Conservation (phyloP, 2,113 vertebrate species). For the Emydocephalus ijimae region DNA sequence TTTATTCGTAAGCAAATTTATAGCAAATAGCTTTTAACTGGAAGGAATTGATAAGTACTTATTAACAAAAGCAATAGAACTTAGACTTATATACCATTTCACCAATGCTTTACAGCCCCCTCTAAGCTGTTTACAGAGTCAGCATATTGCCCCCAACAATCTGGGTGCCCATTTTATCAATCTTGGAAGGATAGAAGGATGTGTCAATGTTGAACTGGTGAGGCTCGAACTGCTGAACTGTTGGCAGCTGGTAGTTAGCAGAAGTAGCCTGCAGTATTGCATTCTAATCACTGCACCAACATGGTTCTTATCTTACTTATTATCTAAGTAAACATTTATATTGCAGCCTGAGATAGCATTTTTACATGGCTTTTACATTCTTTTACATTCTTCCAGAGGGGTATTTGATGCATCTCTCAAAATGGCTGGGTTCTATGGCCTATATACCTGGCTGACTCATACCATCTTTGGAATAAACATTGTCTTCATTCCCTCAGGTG, state of each 20-base stretch:
- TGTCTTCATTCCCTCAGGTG: constrained; percentile 98
- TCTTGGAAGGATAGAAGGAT: no score
- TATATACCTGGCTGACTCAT: constrained; percentile 98
- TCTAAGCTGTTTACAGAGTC: no score
- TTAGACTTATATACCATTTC: no score
- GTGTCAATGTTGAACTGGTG: no score
- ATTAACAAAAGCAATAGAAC: not conserved
- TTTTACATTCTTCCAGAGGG: constrained; percentile 77
- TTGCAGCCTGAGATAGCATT: not conserved
- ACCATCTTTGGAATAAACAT: constrained; percentile 98
- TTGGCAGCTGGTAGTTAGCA: no score
- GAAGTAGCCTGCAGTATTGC: no score
- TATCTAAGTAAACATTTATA: not conserved
- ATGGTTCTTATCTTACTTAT: not conserved
- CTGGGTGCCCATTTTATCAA: no score
- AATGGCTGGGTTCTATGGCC: constrained; percentile 97
- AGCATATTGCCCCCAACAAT: no score
- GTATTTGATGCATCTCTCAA: constrained; percentile 98
- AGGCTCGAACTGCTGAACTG: no score
- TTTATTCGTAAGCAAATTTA: not conserved
- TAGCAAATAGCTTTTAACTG: not conserved
- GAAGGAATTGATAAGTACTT: not conserved
- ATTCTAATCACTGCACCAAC: no score
- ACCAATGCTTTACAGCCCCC: no score
- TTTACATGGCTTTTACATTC: constrained; percentile 49